Conservation (phyloP, 2,797 vertebrate species). For the Poecilia velifera region DNA sequence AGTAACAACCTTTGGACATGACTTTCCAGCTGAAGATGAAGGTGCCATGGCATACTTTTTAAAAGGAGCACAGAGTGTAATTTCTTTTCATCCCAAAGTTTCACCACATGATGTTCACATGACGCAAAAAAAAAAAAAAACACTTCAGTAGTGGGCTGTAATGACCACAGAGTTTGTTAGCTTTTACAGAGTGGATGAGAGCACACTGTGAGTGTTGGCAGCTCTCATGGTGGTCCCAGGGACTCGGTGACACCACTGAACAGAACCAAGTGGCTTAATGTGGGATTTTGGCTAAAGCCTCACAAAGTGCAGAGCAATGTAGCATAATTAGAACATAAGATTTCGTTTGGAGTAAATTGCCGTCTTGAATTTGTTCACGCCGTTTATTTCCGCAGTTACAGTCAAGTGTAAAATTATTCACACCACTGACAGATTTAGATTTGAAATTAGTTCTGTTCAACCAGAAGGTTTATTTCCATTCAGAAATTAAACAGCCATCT, state of each 20-base stretch:
- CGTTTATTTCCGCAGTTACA: background rate
- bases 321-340: slow-evolving; percentile 15
- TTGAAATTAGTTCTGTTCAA: background rate
- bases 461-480: background rate
- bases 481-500: background rate
- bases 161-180: slow-evolving; percentile 56
- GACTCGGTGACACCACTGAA: slow-evolving; percentile 51
- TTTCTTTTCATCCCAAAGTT: slow-evolving; percentile 47
- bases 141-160: slow-evolving; percentile 50
- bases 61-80: slow-evolving; percentile 54
- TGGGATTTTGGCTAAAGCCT: slow-evolving; percentile 47
- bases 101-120: slow-evolving; percentile 70
- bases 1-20: slow-evolving; percentile 32
- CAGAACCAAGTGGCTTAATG: slow-evolving; percentile 42
- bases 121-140: slow-evolving; percentile 62
- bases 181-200: slow-evolving; percentile 58
- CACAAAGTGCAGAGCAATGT: slow-evolving; percentile 32
- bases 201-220: slow-evolving; percentile 59
- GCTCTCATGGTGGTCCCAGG: slow-evolving; percentile 64
- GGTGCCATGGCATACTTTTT: slow-evolving; percentile 26
- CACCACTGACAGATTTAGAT: background rate
- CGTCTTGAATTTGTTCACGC: slow-evolving; percentile 30
- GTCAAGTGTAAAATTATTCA: background rate
- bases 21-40: slow-evolving; percentile 11
- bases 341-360: slow-evolving; percentile 27